Conservation (phyloP, 2,797 vertebrate genomes). For the Xenentodon cancila region DNA sequence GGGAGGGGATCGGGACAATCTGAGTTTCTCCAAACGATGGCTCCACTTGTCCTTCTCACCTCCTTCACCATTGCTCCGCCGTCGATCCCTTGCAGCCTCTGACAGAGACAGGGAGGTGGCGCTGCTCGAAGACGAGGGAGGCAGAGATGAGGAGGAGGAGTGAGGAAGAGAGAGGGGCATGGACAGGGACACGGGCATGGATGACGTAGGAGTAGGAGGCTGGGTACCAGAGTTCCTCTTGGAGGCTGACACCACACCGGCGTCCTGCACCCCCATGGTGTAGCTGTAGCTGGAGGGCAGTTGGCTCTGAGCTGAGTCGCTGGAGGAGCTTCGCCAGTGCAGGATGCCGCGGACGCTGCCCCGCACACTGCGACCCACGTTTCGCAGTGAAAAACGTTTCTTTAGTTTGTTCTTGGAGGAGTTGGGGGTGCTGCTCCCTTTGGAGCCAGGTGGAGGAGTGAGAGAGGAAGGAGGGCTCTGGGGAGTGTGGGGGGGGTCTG, state of each 20-base stretch:
- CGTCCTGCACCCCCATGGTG: slow-evolving; percentile 81
- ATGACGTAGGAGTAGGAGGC: slow-evolving; percentile 72
- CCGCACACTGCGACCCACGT: slow-evolving; percentile 88
- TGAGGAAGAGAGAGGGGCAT: slow-evolving; percentile 83
- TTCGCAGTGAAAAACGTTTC: slow-evolving; percentile 91
- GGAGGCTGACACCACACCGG: slow-evolving; percentile 48
- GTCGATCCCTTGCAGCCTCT: slow-evolving; percentile 76
- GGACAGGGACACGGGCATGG: slow-evolving; percentile 80
- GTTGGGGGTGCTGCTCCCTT: slow-evolving; percentile 59
- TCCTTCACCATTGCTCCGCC: slow-evolving; percentile 83
- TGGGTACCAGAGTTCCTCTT: slow-evolving; percentile 77
- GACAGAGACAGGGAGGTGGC: slow-evolving; percentile 82
- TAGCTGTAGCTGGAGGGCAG: slow-evolving; percentile 85
- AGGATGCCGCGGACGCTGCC: slow-evolving; percentile 91
- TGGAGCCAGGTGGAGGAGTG: slow-evolving; percentile 75
- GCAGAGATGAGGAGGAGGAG: slow-evolving; percentile 84
- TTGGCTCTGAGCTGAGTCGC: slow-evolving; percentile 72
- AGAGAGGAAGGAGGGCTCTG: slow-evolving; percentile 50
- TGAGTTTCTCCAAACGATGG: slow-evolving; percentile 88
- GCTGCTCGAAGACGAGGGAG: slow-evolving; percentile 83
- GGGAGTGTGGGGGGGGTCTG: slow-evolving; percentile 53
- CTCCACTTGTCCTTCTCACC: slow-evolving; percentile 89
- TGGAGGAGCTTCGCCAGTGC: slow-evolving; percentile 88
- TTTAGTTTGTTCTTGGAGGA: slow-evolving; percentile 88
- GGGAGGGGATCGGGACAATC: slow-evolving; percentile 86